phyloP scores from a whole-genome alignment of 2,888 invertebrate genomes.

The Xanthorhoe designata region DNA sequence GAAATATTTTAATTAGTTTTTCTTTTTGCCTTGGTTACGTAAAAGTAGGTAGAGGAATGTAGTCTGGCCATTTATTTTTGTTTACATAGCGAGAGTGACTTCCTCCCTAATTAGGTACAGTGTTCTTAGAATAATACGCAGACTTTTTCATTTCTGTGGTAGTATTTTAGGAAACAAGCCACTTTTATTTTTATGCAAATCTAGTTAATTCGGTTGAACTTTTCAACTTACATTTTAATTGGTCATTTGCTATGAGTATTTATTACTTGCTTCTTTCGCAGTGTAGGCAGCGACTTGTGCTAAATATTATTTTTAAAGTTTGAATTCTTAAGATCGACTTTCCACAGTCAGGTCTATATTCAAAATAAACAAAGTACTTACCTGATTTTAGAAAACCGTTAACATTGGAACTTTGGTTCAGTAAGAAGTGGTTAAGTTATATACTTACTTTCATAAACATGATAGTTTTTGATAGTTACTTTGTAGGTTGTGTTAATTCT shows the following conservation, averaged over 20 bases:
- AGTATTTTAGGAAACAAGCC: conserved; percentile 3
- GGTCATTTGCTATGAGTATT: not conserved
- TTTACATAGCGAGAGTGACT: conserved; percentile 32
- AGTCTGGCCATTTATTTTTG: conserved; percentile 29
- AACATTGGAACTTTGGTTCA: no score
- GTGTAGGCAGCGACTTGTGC: no score
- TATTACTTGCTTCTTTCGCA: no score
- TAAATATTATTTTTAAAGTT: no score
- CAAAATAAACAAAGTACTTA: no score
- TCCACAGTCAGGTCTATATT: no score
- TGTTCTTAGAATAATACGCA: conserved; percentile 16
- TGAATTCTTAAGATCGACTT: no score
- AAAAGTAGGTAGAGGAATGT: conserved; percentile 22
- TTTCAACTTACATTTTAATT: not conserved
- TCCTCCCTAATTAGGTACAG: conserved; percentile 30
- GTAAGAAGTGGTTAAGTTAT: no score
- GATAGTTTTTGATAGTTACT: no score
- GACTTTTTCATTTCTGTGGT: conserved; percentile 8
- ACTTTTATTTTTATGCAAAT: conserved; percentile 13
- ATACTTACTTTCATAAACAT: no score
- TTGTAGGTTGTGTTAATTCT: no score
- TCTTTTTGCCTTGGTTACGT: conserved; percentile 12
- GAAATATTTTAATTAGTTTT: conserved; percentile 17
- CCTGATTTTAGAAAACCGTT: no score
- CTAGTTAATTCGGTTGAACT: not conserved